These are phyloP conservation scores for Tenthredo notha DNA, from an alignment of 2,888 invertebrate species.

Conservation along the genomic window DNA sequence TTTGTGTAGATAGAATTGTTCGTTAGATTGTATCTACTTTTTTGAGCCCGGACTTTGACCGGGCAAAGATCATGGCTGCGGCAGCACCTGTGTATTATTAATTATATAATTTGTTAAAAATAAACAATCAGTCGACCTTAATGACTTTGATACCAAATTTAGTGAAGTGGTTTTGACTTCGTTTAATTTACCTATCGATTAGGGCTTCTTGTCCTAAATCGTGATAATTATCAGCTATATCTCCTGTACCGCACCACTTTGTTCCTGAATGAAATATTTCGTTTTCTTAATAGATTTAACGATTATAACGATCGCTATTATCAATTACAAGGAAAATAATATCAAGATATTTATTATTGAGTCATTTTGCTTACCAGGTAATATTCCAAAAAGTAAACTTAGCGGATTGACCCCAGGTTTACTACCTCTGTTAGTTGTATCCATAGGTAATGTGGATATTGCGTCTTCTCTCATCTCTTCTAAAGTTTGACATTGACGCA, in stretches of 20 bases:
- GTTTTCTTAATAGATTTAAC: background rate
- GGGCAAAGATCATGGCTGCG: conserved; percentile 95
- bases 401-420: conserved; percentile 84
- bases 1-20: conserved; percentile 93
- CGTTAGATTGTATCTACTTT: conserved; percentile 88
- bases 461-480: conserved; percentile 72
- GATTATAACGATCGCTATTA: background rate
- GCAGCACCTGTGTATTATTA: conserved; percentile 83
- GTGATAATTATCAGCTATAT: conserved; percentile 90
- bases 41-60: conserved; percentile 86
- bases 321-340: background rate
- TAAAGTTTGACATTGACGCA: conserved; percentile 89
- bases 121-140: background rate
- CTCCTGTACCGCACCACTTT: conserved; percentile 96
- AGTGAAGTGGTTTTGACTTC: background rate
- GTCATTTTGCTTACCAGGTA: conserved; percentile 83
- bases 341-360: background rate
- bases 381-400: conserved; percentile 88
- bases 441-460: conserved; percentile 56
- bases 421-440: conserved; percentile 64
- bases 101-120: conserved; percentile 21
- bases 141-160: background rate
- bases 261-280: conserved; percentile 82
- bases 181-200: conserved; percentile 70
- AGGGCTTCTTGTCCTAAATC: conserved; percentile 88